phyloP scores from a whole-genome alignment of 2,888 invertebrate species.

The Diaperis boleti region DNA sequence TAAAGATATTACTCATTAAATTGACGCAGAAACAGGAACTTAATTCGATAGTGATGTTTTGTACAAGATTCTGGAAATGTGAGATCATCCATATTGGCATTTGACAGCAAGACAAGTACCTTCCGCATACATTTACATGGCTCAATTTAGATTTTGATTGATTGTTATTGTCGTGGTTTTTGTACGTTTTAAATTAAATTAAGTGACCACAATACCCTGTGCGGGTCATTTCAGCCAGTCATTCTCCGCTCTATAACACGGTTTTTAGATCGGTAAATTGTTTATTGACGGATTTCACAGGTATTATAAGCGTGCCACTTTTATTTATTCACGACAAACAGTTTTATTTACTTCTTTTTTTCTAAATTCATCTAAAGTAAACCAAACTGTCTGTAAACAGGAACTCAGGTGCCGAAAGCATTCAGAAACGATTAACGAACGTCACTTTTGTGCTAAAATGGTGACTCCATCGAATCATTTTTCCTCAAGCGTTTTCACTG shows the following conservation, averaged over 20 bases:
- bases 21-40: not conserved
- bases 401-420: too few relatives aligned
- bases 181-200: conserved; percentile 25
- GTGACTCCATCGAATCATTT: conserved; percentile 34
- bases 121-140: not conserved
- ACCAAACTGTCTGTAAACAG: not conserved
- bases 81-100: conserved; percentile 7
- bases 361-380: conserved; percentile 1
- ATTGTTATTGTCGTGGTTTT: conserved; percentile 17
- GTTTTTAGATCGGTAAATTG: conserved; percentile 20
- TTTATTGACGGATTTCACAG: conserved; percentile 21
- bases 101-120: not conserved
- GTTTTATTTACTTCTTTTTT: conserved; percentile 20
- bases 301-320: conserved; percentile 30
- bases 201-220: conserved; percentile 13
- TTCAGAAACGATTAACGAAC: not conserved
- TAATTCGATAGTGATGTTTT: not conserved
- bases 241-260: not conserved
- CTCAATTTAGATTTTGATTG: conserved; percentile 12
- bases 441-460: conserved; percentile 16
- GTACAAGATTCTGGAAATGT: not conserved
- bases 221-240: conserved; percentile 21
- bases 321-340: conserved; percentile 14
- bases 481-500: conserved; percentile 24
- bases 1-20: not conserved